Conservation (phyloP, 2,113 vertebrate genomes). For the Carassius gibelio region DNA sequence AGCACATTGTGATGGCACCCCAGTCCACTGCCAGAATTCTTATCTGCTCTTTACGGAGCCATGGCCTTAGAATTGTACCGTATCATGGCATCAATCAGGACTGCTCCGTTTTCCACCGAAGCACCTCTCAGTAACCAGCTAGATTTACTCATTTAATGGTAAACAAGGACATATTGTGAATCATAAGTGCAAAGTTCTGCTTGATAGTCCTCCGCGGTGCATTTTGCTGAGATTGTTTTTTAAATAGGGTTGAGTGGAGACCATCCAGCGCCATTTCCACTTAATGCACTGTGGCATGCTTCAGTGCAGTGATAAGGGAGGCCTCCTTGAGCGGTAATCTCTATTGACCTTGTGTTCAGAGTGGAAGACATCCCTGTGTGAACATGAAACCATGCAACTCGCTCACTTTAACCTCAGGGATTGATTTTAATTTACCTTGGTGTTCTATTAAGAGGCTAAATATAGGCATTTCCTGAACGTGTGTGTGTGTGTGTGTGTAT, state of each 20-base stretch:
- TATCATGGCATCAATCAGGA: conserved; percentile 9
- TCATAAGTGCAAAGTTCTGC: conserved; percentile 36
- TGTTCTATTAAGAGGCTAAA: conserved; percentile 25
- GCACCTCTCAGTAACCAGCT: conserved; percentile 27
- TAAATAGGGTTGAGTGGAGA: conserved; percentile 47
- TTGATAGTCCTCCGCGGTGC: conserved; percentile 21
- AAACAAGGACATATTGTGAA: conserved; percentile 46
- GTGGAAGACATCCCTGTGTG: conserved; percentile 34
- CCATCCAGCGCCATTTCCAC: conserved; percentile 33
- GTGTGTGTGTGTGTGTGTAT: not conserved
- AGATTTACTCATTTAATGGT: conserved; percentile 52
- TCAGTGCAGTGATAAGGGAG: conserved; percentile 42
- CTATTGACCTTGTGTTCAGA: conserved; percentile 41
- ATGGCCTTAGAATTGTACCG: conserved; percentile 28
- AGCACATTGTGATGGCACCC: conserved; percentile 39
- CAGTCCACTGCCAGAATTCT: conserved; percentile 43
- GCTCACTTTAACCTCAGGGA: conserved; percentile 32
- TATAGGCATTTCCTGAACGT: not conserved
- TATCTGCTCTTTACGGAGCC: conserved; percentile 41
- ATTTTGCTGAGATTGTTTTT: conserved; percentile 44
- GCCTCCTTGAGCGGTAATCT: conserved; percentile 46
- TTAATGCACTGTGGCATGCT: conserved; percentile 24
- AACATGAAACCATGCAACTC: not conserved
- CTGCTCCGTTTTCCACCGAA: conserved; percentile 28
- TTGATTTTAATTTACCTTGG: conserved; percentile 50